phyloP scores from a whole-genome alignment of 2,888 invertebrate genomes.

The Brenthis hecate region DNA sequence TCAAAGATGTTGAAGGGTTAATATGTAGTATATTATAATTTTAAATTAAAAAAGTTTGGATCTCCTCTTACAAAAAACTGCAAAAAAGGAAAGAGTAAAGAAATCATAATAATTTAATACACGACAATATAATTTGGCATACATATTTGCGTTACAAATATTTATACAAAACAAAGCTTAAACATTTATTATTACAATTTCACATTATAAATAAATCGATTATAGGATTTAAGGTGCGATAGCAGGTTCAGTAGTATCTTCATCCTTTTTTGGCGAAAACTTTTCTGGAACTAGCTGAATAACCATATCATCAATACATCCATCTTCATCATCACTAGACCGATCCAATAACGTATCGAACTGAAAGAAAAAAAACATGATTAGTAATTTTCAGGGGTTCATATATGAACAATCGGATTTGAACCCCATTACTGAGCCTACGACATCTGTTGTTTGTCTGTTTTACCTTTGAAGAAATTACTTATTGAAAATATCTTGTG shows the following conservation, averaged over 20 bases:
- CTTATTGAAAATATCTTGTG: too few relatives aligned
- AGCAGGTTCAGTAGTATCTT: background rate
- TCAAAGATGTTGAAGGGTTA: too few relatives aligned
- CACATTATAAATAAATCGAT: background rate
- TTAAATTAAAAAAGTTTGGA: too few relatives aligned
- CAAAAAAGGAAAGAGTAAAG: too few relatives aligned
- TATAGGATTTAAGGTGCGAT: background rate
- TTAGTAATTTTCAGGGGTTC: background rate
- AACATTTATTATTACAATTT: background rate
- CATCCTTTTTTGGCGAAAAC: background rate
- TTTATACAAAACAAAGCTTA: background rate
- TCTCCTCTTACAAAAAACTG: too few relatives aligned
- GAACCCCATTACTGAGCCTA: too few relatives aligned
- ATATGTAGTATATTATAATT: too few relatives aligned
- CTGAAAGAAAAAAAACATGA: slow-evolving; percentile 32
- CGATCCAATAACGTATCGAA: slow-evolving; percentile 33
- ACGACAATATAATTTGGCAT: too few relatives aligned
- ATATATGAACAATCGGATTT: too few relatives aligned
- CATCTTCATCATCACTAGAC: slow-evolving; percentile 24
- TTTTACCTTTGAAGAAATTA: too few relatives aligned
- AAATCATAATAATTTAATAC: too few relatives aligned
- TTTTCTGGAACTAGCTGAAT: slow-evolving; percentile 39
- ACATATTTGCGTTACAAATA: background rate
- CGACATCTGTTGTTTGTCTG: too few relatives aligned
- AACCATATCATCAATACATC: slow-evolving; percentile 39